Conservation (phyloP, 23 tunicate species). For the Styela clava region DNA sequence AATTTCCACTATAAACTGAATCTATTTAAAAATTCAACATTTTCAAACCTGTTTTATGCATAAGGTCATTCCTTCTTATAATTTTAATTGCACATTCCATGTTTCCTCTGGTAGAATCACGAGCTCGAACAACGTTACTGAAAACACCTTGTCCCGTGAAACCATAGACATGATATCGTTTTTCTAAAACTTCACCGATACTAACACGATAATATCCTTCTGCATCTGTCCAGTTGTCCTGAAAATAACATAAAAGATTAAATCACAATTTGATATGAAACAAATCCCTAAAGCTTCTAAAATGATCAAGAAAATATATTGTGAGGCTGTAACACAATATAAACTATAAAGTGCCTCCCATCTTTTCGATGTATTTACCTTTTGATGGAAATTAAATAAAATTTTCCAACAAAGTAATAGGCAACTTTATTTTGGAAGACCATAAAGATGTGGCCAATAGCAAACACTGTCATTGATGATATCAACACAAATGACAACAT, state of each 20-base stretch:
- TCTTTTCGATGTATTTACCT: too few relatives aligned
- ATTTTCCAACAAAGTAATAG: too few relatives aligned
- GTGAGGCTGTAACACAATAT: too few relatives aligned
- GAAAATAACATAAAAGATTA: conserved; percentile 5
- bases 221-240: conserved; percentile 98
- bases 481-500: too few relatives aligned
- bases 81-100: conserved; percentile 89
- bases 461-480: too few relatives aligned
- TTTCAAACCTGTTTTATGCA: conserved; percentile 97
- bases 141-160: conserved; percentile 96
- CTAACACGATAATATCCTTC: conserved; percentile 92
- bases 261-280: background rate
- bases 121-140: conserved; percentile 88
- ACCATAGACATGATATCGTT: conserved; percentile 88
- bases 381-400: too few relatives aligned
- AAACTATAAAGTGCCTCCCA: too few relatives aligned
- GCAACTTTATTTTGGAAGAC: too few relatives aligned
- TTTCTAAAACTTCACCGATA: conserved; percentile 85
- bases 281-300: background rate
- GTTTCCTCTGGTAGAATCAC: conserved; percentile 72
- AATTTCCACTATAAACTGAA: too few relatives aligned
- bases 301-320: background rate
- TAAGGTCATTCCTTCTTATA: conserved; percentile 83
- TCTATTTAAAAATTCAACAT: too few relatives aligned
- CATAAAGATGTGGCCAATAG: too few relatives aligned